Evolutionary conservation across 1,140 invertebrate genomes (phyloP).

Genomic region (Lepidurus apus): DNA sequence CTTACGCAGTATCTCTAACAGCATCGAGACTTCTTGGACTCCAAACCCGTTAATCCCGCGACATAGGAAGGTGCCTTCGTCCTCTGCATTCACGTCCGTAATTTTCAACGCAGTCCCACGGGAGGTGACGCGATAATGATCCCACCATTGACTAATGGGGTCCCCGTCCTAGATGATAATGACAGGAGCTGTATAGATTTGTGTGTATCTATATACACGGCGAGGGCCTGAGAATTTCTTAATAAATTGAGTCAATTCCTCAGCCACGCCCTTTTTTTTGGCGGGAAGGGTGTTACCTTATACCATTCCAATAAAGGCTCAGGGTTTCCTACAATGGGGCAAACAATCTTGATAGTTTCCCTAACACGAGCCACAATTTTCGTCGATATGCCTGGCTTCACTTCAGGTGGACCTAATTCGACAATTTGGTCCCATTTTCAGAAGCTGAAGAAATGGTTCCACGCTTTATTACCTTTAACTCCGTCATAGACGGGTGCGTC

Average conservation of each 20-base stretch:
- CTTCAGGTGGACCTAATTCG: neutral
- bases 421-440: too few species aligned
- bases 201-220: neutral
- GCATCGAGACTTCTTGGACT: neutral
- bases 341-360: slow-evolving; percentile 9
- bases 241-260: neutral
- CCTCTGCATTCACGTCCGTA: neutral
- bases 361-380: neutral
- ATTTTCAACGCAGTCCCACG: slow-evolving; percentile 1
- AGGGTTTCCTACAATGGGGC: neutral
- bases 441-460: too few species aligned
- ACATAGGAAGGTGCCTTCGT: neutral
- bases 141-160: slow-evolving; percentile 18
- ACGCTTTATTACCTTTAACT: neutral
- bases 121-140: slow-evolving; percentile 21
- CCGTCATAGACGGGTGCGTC: neutral
- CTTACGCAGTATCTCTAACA: neutral
- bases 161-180: slow-evolving; percentile 13
- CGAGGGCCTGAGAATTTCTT: too few species aligned
- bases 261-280: neutral
- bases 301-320: neutral
- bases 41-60: neutral
- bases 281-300: neutral
- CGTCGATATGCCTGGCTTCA: neutral
- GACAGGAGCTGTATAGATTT: neutral